Conservation (phyloP, 2,888 invertebrate genomes). For the Artemia sinica region DNA sequence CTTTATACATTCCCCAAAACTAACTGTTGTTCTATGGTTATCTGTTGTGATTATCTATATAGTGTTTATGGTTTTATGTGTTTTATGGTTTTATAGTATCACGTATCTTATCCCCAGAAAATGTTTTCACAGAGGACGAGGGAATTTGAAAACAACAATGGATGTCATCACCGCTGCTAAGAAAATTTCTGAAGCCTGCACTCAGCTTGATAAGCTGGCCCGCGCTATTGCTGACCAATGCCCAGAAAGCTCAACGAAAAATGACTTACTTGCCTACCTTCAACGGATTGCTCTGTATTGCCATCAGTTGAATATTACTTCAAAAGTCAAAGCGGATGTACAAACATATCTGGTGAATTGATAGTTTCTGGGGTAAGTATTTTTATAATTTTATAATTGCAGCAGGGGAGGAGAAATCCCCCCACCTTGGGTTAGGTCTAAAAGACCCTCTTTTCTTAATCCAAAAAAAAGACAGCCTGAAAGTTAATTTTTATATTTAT, state of each 20-base stretch:
- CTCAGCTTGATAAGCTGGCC: slow-evolving; percentile 84
- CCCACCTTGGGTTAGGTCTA: no score
- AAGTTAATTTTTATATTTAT: no score
- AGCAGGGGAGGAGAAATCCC: no score
- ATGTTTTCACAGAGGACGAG: slow-evolving; percentile 57
- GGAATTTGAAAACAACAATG: slow-evolving; percentile 96
- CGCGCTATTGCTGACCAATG: slow-evolving; percentile 91
- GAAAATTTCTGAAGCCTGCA: slow-evolving; percentile 95
- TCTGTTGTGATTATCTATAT: no score
- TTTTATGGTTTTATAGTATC: no score
- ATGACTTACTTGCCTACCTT: slow-evolving; percentile 84
- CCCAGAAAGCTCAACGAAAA: slow-evolving; percentile 92
- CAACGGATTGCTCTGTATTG: slow-evolving; percentile 94
- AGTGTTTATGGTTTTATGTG: no score
- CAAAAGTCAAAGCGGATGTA: slow-evolving; percentile 98
- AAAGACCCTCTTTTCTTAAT: no score
- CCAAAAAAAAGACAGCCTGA: no score
- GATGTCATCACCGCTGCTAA: slow-evolving; percentile 98
- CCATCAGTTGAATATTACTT: slow-evolving; percentile 97
- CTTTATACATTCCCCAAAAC: neutral
- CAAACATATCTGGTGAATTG: slow-evolving; percentile 96
- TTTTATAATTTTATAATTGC: no score
- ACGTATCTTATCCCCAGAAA: neutral
- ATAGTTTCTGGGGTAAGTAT: slow-evolving; percentile 81
- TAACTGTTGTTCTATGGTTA: no score